Evolutionary conservation across 2,888 invertebrate species (phyloP).

Genomic region (Cecidostiba fungosa): DNA sequence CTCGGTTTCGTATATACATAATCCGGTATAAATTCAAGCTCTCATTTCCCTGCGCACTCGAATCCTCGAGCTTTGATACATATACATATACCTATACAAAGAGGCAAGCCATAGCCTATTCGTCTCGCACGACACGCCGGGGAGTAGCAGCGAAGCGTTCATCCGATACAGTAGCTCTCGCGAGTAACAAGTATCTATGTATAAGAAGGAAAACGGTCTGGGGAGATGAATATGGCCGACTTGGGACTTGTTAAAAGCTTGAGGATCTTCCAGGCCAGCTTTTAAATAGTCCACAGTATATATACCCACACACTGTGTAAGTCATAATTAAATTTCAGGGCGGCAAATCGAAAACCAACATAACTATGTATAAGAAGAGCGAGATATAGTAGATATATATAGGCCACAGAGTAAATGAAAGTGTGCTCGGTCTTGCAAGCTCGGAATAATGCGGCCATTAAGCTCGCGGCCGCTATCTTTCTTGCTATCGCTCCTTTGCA

Average conservation of each 20-base stretch:
- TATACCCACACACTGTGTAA: background rate
- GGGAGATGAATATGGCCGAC: slow-evolving; percentile 65
- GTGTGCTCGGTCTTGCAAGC: slow-evolving; percentile 63
- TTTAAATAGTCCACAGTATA: slow-evolving; percentile 24
- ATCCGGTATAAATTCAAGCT: background rate
- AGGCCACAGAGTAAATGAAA: slow-evolving; percentile 64
- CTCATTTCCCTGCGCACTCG: background rate
- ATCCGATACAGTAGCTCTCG: background rate
- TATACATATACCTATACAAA: no score
- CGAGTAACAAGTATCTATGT: background rate
- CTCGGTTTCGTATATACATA: background rate
- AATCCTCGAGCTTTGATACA: slow-evolving; percentile 46
- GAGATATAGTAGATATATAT: slow-evolving; percentile 16
- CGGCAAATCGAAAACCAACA: background rate
- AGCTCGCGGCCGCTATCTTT: slow-evolving; percentile 34
- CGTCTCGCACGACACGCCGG: slow-evolving; percentile 54
- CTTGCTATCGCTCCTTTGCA: slow-evolving; percentile 55
- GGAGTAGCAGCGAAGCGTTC: slow-evolving; percentile 23
- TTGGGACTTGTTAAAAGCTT: slow-evolving; percentile 68
- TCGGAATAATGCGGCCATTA: slow-evolving; percentile 69
- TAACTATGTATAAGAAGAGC: background rate
- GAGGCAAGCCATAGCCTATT: slow-evolving; percentile 41
- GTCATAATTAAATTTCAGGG: background rate
- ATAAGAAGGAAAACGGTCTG: background rate
- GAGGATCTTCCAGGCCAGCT: slow-evolving; percentile 24